Percentiles rank a stretch among this genome's conserved stretches.
Evolutionary conservation across 2,888 invertebrate species (phyloP).

Genomic region (Exocentrus adspersus): DNA sequence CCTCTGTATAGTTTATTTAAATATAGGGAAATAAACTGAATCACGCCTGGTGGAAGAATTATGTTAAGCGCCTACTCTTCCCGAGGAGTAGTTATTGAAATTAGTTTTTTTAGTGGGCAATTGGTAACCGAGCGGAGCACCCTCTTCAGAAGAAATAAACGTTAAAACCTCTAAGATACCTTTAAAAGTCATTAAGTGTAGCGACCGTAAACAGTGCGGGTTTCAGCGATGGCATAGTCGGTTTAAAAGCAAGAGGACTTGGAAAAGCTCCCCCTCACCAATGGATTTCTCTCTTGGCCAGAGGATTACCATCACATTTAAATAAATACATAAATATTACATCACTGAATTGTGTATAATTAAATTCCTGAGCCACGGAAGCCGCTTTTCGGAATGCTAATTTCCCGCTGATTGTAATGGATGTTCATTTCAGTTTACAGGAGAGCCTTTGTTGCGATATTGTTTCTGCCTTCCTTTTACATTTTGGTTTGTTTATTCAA

Average conservation of each 20-base stretch:
- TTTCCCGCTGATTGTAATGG: constrained; percentile 63
- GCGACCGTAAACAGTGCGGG: constrained; percentile 56
- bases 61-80: constrained; percentile 13
- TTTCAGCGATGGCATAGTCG: constrained; percentile 45
- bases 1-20: not conserved
- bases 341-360: constrained; percentile 65
- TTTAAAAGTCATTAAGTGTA: constrained; percentile 60
- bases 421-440: constrained; percentile 60
- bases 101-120: constrained; percentile 39
- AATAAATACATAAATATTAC: constrained; percentile 67
- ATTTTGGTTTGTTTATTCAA: constrained; percentile 51
- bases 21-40: not conserved
- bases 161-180: constrained; percentile 58
- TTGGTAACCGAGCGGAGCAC: constrained; percentile 22
- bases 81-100: constrained; percentile 35
- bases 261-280: constrained; percentile 50
- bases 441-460: constrained; percentile 55
- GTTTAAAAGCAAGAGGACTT: constrained; percentile 48
- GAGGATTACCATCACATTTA: constrained; percentile 65
- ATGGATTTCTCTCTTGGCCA: constrained; percentile 58
- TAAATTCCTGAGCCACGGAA: constrained; percentile 62
- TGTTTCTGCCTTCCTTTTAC: constrained; percentile 50
- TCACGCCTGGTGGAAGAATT: constrained; percentile 5
- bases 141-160: constrained; percentile 51
- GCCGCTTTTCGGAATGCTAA: constrained; percentile 62